These are phyloP conservation scores for Erinaceus europaeus DNA, from an alignment of 2,113 vertebrate genomes.

Conservation along the genomic window DNA sequence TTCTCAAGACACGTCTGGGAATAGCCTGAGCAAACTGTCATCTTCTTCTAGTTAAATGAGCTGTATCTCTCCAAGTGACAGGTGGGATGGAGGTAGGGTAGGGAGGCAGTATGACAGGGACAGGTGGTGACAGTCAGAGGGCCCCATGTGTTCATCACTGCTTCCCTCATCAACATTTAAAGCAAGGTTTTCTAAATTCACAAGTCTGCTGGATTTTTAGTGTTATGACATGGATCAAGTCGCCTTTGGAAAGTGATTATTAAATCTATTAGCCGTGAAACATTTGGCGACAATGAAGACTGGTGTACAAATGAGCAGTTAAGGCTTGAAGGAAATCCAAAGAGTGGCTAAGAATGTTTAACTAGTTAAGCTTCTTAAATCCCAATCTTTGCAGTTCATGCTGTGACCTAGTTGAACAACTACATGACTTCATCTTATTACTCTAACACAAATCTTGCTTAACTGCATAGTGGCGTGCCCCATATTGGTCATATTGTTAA, in stretches of 20 bases:
- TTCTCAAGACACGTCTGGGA: neutral
- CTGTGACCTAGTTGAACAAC: neutral
- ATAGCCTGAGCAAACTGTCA: neutral
- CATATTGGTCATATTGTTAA: neutral
- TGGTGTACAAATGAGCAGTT: neutral
- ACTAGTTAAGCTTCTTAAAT: constrained; percentile 23
- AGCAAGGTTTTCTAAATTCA: neutral
- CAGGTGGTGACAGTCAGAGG: neutral
- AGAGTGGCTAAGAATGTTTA: neutral
- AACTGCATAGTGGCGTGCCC: neutral
- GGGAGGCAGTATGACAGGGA: neutral
- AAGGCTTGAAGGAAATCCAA: constrained; percentile 19
- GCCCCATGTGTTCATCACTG: neutral
- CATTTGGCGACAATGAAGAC: constrained; percentile 24
- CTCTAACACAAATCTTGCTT: neutral
- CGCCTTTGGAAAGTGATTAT: constrained; percentile 15
- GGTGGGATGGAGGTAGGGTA: neutral
- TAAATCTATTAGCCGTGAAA: constrained; percentile 15
- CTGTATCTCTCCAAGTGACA: neutral
- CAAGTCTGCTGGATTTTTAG: neutral
- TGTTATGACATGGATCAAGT: constrained; percentile 4
- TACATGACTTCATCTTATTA: neutral
- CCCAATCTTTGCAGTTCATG: neutral
- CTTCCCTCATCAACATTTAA: neutral
- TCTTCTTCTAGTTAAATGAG: neutral